Evolutionary conservation across 2,113 vertebrate species (phyloP), one percentile per base, ranked within the genome.

Genomic region (Geothlypis trichas): DNA sequence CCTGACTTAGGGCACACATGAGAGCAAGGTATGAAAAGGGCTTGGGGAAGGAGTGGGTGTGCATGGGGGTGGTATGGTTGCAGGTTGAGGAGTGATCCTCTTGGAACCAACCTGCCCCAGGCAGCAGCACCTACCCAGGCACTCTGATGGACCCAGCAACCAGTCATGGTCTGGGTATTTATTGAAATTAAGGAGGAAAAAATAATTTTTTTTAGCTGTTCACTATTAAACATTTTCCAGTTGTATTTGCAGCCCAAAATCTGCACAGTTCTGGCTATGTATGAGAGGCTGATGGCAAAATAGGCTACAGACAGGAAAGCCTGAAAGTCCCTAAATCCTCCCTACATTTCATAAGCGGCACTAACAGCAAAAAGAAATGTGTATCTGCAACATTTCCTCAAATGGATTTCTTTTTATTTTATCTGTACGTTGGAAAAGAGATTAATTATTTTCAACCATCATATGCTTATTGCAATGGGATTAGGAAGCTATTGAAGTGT

Each of bases 391-490:
- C 14, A 59, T 63, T 90, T 80, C 61, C 1, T 2, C 54, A 72
- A 81, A 84, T 72, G 44, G 37, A 37, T 66, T 55, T 80, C 33
- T 66, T 55, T 9, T 24, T 65, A 86, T 39, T 84, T 84, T 90
- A 82, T 90, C 83, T 75, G 31, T 74, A 42, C 11, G 44, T 39
- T 37, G 75, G 62, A 66, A 84, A 94, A 74, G 41, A 89, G 66
- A 96, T 89, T 93, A 89, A 97, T 96, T 83, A 94, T 90, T 93
- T 96, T 79, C 76, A 78, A 91, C 69, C 17, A 75, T 63, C 66
- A 39, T 73, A 76, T 0, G 6, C 33, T 95, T 88, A 93, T 14
- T 90, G 93, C 92, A 52, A 13, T 46, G 73, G 73, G 90, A 97
- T 96, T 89, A 96, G 68, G 65, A 79, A 74, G 85, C 86, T 72